Conservation (phyloP, 2,113 vertebrate species). For the Morphnarchus princeps region DNA sequence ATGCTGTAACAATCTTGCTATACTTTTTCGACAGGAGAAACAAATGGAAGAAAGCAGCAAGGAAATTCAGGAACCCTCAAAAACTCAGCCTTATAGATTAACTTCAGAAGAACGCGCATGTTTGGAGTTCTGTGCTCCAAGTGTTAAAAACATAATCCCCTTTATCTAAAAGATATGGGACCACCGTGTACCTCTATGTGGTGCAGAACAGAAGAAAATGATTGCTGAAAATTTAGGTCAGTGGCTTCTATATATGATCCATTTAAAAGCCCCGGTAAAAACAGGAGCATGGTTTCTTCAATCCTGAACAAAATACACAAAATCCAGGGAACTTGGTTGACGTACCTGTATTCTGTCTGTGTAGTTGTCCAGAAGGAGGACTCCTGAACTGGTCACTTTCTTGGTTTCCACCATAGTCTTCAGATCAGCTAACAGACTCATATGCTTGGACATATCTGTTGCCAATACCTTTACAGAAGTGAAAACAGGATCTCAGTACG, state of each 20-base stretch:
- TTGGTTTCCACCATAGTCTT: slow-evolving; percentile 99
- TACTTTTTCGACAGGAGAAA: neutral
- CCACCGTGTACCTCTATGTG: neutral
- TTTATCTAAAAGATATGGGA: neutral
- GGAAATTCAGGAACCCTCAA: neutral
- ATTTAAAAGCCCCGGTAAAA: neutral
- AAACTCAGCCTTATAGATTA: neutral
- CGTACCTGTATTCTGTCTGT: slow-evolving; percentile 96
- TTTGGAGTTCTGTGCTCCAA: neutral
- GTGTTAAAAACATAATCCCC: neutral
- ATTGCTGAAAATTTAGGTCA: neutral
- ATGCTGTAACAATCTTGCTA: neutral
- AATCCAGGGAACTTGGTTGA: accelerated
- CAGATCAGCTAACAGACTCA: slow-evolving; percentile 93
- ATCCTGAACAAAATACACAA: neutral
- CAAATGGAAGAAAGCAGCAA: neutral
- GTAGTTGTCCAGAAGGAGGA: slow-evolving; percentile 95
- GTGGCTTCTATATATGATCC: accelerated
- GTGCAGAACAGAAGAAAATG: neutral
- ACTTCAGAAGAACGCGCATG: accelerated
- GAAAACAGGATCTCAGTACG: neutral
- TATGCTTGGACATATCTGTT: slow-evolving; percentile 99
- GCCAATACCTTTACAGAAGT: slow-evolving; percentile 84
- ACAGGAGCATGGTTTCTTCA: neutral
- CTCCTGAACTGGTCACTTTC: slow-evolving; percentile 97